Evolutionary conservation across 2,888 invertebrate species (phyloP).

Genomic region (Archips xylosteana): DNA sequence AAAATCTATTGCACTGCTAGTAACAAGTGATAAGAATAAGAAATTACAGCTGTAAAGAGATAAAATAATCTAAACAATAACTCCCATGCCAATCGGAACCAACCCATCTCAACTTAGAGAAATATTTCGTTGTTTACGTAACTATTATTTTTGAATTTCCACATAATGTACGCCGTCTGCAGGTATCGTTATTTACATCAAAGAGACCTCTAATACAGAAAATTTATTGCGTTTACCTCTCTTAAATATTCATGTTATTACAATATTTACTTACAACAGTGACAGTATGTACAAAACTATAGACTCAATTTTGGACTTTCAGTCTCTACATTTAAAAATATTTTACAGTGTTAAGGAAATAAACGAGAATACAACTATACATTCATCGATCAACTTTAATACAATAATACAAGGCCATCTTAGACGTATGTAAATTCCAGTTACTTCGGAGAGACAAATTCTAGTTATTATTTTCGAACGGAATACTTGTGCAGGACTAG

Average conservation of each 20-base stretch:
- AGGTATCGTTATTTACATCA: constrained; percentile 73
- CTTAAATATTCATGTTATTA: constrained; percentile 80
- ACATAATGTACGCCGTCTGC: constrained; percentile 57
- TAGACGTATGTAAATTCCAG: constrained; percentile 58
- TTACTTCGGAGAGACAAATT: constrained; percentile 54
- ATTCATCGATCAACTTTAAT: constrained; percentile 59
- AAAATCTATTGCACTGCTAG: not conserved
- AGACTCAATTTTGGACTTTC: constrained; percentile 85
- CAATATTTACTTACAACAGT: constrained; percentile 82
- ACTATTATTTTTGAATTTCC: constrained; percentile 51
- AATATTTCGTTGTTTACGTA: constrained; percentile 62
- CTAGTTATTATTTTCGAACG: constrained; percentile 51
- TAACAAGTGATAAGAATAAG: not conserved
- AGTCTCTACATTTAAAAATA: constrained; percentile 81
- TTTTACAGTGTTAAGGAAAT: constrained; percentile 68
- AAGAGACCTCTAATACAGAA: constrained; percentile 79
- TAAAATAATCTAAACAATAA: constrained; percentile 15
- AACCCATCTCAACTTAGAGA: constrained; percentile 46
- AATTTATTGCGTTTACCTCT: constrained; percentile 81
- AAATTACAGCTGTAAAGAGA: not conserved
- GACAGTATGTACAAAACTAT: constrained; percentile 83
- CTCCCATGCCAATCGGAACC: constrained; percentile 46
- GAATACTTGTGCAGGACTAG: constrained; percentile 41
- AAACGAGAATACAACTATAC: constrained; percentile 66
- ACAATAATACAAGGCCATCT: constrained; percentile 79